Evolutionary conservation across 92 coral and sea anemone genomes (phyloP), one percentile per base, ranked within the genome.

Genomic region (Actinostola sp.): DNA sequence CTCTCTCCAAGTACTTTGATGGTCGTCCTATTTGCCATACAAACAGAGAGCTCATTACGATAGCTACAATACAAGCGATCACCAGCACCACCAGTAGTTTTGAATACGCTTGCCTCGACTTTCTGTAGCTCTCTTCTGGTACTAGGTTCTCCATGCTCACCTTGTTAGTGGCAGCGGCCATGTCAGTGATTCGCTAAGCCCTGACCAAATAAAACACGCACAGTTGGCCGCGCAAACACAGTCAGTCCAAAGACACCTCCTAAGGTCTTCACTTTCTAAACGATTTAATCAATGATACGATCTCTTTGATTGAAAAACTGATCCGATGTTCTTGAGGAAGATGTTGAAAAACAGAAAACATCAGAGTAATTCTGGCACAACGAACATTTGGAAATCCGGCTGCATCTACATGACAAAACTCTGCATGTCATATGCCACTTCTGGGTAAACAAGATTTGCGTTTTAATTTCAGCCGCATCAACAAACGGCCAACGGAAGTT

Each of bases 121-220:
- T 63, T 19, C 39, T n/a, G 69, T 34, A 39, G 8, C 62, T 52
- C n/a, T 58, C 16, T 55, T 75, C 72, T 0, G 81, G 81, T 2
- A 75, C 81, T 5, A 75, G 64, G 52, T 75, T 75, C 43, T 75
- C 81, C 72, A 64, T 64, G 72, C 64, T 75, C 12, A 75, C 72
- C 57, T 75, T 63, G 65, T 63, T 75, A 11, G 71, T 49, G 6
- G 36, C 60, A 25, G 43, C 36, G 13, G 71, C 72, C 81, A 63
- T 64, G 7, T 51, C 64, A 30, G 10, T 21, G 63, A n/a, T 15
- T 35, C 38, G 63, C 19, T 50, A 41, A 32, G 51, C 1, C 42
- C 13, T 32, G 62, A 50, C 41, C 41, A 49, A 33, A 49, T 39
- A 33, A 49, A 28, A 31, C 30, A 3, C 16, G 1, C 34, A 53